Base-by-base conservation (phyloP, 2,888 invertebrate species). In the Augochlorella aurata region DNA sequence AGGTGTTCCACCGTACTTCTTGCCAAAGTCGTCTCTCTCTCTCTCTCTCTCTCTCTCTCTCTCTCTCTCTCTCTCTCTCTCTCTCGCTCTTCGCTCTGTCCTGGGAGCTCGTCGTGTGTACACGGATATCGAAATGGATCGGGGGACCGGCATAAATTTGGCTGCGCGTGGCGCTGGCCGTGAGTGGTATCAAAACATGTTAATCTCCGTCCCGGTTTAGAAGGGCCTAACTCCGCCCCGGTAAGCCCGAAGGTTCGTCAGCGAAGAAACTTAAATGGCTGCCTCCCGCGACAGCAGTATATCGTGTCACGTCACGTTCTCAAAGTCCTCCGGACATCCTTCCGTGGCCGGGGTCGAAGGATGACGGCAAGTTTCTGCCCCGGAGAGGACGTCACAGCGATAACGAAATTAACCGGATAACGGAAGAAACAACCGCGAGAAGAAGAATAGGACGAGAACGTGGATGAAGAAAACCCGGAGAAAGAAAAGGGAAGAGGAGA, bases 131-230 rank as follows among this genome's bases (percentile, higher is more conserved):
- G 77, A 68, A 74, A 78, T 50, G 68, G 61, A 88, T 88, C 81
- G 77, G 71, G 72, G 67, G 18, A 44, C 54, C 72, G 76, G 83
- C 85, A 88, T 89, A 85, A 88, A 89, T 89, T 89, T 84, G 77
- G 54, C 81, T 38, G 74, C 24, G 77, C 68, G 67, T 50, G 74
- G 69, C 70, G 77, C 78, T 74, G 72, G 69, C 63, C 74, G 78
- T 78, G 86, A 88, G 86, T 88, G 89, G 82, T 87, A 83, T 83
- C 83, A 84, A 86, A 89, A 85, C 87, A 87, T 87, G 87, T 83
- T 89, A 88, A 89, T 89, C 88, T 87, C 85, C 29, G 38, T 63
- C 63, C 63, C 63, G 63, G 63, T 63, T 44, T 71, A 74, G 75
- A 67, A 81, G 74, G 65, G 79, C 54, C 68, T 71, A 63, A 69